Percentiles rank a stretch among this genome's conserved stretches.
phyloP scores from a whole-genome alignment of 2,888 invertebrate genomes.

The Cataglyphis livida region DNA sequence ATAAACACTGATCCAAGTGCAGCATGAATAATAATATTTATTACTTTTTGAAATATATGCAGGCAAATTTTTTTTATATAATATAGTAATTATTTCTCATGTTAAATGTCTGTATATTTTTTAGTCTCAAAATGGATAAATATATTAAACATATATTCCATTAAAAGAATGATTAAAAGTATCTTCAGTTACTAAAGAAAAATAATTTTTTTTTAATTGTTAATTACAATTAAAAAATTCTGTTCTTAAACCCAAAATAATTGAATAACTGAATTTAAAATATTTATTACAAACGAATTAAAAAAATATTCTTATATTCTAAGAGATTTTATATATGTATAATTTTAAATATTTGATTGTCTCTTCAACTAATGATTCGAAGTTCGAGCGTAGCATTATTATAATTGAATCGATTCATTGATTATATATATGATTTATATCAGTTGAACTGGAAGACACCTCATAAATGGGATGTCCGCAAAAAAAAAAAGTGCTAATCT shows the following conservation, averaged over 20 bases:
- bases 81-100: neutral
- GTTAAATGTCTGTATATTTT: neutral
- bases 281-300: neutral
- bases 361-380: neutral
- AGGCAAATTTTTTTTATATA: neutral
- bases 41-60: neutral
- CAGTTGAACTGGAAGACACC: neutral
- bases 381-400: neutral
- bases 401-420: constrained; percentile 7
- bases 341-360: neutral
- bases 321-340: neutral
- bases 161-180: neutral
- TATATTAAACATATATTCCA: neutral
- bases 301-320: neutral
- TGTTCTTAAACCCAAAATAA: neutral
- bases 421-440: constrained; percentile 23
- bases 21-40: neutral
- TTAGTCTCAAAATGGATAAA: neutral
- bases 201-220: neutral
- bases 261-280: neutral
- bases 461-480: constrained; percentile 12
- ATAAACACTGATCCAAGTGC: neutral
- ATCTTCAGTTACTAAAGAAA: neutral
- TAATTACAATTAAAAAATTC: neutral
- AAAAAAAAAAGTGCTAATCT: constrained; percentile 62